phyloP scores from a whole-genome alignment of 2,888 invertebrate species.

The Fissipunctia ypsillon region DNA sequence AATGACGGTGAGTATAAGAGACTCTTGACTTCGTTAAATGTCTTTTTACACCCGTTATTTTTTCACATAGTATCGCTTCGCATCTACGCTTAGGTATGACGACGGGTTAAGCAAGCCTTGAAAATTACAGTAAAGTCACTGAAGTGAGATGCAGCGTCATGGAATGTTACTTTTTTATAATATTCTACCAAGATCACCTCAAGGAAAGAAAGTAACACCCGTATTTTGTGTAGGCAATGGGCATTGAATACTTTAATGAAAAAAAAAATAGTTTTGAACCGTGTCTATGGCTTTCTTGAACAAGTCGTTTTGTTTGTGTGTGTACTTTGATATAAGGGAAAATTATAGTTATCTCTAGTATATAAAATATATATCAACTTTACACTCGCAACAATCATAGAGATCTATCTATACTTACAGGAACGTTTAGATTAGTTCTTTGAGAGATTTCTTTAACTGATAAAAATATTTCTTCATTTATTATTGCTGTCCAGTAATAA shows the following conservation, averaged over 20 bases:
- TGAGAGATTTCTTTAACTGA: slow-evolving; percentile 77
- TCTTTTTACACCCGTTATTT: not conserved
- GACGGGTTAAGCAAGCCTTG: not conserved
- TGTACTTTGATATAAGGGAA: slow-evolving; percentile 24
- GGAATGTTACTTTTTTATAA: not conserved
- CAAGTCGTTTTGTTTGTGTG: not conserved
- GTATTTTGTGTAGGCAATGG: not conserved
- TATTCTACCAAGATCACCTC: slow-evolving; percentile 5
- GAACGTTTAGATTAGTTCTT: slow-evolving; percentile 88
- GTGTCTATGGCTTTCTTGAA: slow-evolving; percentile 10
- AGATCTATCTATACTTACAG: slow-evolving; percentile 90
- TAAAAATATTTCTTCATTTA: slow-evolving; percentile 67
- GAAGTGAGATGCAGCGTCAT: slow-evolving; percentile 19
- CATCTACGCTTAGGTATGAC: not conserved
- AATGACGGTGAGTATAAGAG: no score
- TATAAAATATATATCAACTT: slow-evolving; percentile 69
- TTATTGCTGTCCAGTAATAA: slow-evolving; percentile 84
- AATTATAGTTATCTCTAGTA: slow-evolving; percentile 49
- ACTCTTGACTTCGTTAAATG: no score
- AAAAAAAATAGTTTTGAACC: not conserved
- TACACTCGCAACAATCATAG: slow-evolving; percentile 86
- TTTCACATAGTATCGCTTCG: not conserved
- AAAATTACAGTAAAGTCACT: not conserved
- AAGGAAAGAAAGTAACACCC: not conserved
- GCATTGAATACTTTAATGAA: not conserved